Percentiles rank a stretch among this genome's conserved stretches.
phyloP scores from a whole-genome alignment of 2,113 vertebrate species.

The Tonatia bakeri region DNA sequence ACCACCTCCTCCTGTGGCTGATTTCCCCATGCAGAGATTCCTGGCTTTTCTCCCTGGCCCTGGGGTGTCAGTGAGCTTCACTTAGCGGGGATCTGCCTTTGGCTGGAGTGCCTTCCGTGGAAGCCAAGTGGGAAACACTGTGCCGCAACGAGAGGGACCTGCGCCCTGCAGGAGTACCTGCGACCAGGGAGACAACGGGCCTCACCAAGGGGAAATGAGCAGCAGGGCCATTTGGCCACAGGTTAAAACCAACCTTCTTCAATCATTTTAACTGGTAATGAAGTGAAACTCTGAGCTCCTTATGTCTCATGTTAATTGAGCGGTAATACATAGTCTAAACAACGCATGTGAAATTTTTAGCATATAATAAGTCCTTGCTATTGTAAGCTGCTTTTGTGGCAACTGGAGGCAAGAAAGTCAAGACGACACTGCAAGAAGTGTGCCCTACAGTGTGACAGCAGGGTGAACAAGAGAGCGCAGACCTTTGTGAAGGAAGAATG shows the following conservation, averaged over 20 bases:
- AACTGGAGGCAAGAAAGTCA: background rate
- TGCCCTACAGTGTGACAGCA: background rate
- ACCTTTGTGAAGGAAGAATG: background rate
- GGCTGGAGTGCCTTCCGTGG: background rate
- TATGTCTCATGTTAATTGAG: background rate
- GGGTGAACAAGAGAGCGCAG: background rate
- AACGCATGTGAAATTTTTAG: background rate
- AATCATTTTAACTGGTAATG: background rate
- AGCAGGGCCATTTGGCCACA: background rate
- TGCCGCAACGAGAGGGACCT: rapidly evolving
- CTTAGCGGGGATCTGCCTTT: background rate
- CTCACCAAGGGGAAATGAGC: background rate
- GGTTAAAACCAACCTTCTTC: constrained; percentile 9
- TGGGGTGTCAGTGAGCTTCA: background rate
- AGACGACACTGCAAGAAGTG: rapidly evolving
- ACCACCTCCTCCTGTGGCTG: background rate
- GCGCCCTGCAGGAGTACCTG: background rate
- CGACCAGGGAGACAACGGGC: background rate
- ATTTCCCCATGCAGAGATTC: background rate
- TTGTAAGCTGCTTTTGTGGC: background rate
- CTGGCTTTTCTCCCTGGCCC: background rate
- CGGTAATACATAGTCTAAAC: background rate
- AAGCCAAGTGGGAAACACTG: background rate
- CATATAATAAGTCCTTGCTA: background rate
- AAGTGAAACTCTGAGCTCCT: background rate